phyloP scores from a whole-genome alignment of 2,797 vertebrate species.

The Acanthurus leucopareius region DNA sequence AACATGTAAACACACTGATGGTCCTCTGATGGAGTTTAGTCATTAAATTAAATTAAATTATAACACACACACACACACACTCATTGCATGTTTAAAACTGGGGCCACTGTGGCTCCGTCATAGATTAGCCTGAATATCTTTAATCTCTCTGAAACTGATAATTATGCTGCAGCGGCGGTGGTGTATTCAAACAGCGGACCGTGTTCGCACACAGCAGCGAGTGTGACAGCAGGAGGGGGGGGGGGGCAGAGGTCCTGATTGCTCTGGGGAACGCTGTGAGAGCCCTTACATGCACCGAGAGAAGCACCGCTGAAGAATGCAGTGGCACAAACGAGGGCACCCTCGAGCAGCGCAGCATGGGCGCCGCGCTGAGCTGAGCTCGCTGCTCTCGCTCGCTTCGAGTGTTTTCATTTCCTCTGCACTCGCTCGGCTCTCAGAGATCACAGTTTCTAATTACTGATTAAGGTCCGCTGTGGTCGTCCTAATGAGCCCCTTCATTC shows the following conservation, averaged over 20 bases:
- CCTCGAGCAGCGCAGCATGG: conserved; percentile 69
- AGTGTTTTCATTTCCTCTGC: conserved; percentile 68
- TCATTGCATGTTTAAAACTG: no score
- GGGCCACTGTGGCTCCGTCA: conserved; percentile 29
- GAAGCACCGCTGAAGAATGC: conserved; percentile 56
- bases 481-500: conserved; percentile 79
- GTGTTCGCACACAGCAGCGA: conserved; percentile 41
- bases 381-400: conserved; percentile 28
- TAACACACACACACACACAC: neutral
- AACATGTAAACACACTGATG: conserved; percentile 5
- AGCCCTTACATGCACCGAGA: conserved; percentile 55
- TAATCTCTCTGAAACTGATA: conserved; percentile 56
- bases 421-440: conserved; percentile 64
- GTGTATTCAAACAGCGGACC: conserved; percentile 43
- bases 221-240: conserved; percentile 51
- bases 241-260: conserved; percentile 56
- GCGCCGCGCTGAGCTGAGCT: conserved; percentile 9
- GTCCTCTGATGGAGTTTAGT: neutral
- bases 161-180: conserved; percentile 38
- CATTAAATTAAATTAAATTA: conserved; percentile 8
- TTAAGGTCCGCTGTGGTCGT: conserved; percentile 71
- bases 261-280: conserved; percentile 60
- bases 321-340: conserved; percentile 68
- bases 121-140: conserved; percentile 60
- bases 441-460: conserved; percentile 79